Evolutionary conservation across 2,888 invertebrate species (phyloP).

Genomic region (Diarsia rubi): DNA sequence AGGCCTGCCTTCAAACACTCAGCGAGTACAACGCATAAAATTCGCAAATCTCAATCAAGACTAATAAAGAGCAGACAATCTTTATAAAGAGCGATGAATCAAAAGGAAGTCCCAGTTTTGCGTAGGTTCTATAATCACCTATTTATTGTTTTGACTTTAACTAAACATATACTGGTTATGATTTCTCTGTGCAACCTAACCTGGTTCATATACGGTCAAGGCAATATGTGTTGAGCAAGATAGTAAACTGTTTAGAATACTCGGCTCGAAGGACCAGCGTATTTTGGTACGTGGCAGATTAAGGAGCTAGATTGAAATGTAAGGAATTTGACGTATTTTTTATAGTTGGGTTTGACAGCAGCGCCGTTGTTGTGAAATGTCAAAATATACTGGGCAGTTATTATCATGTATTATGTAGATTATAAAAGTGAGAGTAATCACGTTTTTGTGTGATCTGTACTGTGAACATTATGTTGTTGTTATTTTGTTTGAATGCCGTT

Average conservation of each 20-base stretch:
- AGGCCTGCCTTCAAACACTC: not conserved
- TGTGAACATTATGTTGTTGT: slow-evolving; percentile 8
- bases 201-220: slow-evolving; percentile 64
- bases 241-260: slow-evolving; percentile 59
- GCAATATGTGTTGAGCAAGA: slow-evolving; percentile 62
- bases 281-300: slow-evolving; percentile 26
- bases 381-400: slow-evolving; percentile 20
- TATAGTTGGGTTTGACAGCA: not conserved
- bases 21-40: slow-evolving; percentile 41
- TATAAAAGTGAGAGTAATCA: slow-evolving; percentile 61
- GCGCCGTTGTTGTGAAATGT: slow-evolving; percentile 23
- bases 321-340: slow-evolving; percentile 5
- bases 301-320: slow-evolving; percentile 19
- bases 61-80: slow-evolving; percentile 64
- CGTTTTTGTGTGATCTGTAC: slow-evolving; percentile 18
- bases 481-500: slow-evolving; percentile 4
- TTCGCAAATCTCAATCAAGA: slow-evolving; percentile 58
- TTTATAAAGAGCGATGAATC: slow-evolving; percentile 68
- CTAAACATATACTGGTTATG: slow-evolving; percentile 52
- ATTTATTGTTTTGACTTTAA: slow-evolving; percentile 56
- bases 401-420: slow-evolving; percentile 53
- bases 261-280: slow-evolving; percentile 28
- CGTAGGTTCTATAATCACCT: slow-evolving; percentile 66
- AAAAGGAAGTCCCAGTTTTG: slow-evolving; percentile 65
- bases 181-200: slow-evolving; percentile 59